These are phyloP conservation scores for Caenorhabditis sp. DNA, from an alignment of 2,888 invertebrate species.

Conservation along the genomic window DNA sequence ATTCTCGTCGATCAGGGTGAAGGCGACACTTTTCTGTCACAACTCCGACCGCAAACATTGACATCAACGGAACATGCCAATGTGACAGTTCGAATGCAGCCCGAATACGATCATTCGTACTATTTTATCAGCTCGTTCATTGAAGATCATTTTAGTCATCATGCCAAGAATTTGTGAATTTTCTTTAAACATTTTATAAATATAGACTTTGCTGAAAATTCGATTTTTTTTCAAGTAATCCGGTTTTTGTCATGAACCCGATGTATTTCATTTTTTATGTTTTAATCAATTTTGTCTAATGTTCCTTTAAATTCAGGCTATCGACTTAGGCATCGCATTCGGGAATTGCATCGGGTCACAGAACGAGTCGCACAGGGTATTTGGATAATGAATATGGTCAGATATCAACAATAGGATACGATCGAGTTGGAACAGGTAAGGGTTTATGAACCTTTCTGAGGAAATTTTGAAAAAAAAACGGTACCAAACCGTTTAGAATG, in stretches of 20 bases:
- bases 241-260: neutral
- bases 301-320: too few species aligned
- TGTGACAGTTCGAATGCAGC: slow-evolving; percentile 37
- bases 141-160: slow-evolving; percentile 89
- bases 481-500: too few species aligned
- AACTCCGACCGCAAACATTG: slow-evolving; percentile 50
- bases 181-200: slow-evolving; percentile 4
- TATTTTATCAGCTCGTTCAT: slow-evolving; percentile 90
- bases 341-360: too few species aligned
- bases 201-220: neutral
- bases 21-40: slow-evolving; percentile 50
- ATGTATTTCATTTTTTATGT: too few species aligned
- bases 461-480: too few species aligned
- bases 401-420: too few species aligned
- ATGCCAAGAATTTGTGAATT: slow-evolving; percentile 74
- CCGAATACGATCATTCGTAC: slow-evolving; percentile 93
- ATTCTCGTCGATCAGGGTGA: slow-evolving; percentile 80
- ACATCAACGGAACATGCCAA: slow-evolving; percentile 20
- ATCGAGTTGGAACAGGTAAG: too few species aligned
- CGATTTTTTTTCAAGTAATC: neutral
- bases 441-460: too few species aligned
- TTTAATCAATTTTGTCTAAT: too few species aligned
- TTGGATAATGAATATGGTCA: too few species aligned
- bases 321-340: too few species aligned
- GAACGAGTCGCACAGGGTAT: too few species aligned